These are phyloP conservation scores for Empis stercorea DNA, from an alignment of 2,888 invertebrate species.

Conservation along the genomic window DNA sequence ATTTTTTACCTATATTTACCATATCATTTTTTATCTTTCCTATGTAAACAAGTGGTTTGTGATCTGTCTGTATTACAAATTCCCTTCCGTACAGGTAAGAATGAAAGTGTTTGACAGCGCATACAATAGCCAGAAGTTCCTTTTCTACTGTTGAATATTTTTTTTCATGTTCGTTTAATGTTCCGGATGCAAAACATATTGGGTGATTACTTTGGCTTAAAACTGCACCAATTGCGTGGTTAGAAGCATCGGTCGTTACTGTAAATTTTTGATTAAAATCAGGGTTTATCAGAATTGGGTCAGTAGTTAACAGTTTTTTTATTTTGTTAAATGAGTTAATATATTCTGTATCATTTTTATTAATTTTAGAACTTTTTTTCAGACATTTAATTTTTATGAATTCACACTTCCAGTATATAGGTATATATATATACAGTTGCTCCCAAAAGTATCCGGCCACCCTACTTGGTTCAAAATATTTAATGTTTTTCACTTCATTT, in stretches of 20 bases:
- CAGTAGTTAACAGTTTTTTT: background rate
- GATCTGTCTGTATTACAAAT: background rate
- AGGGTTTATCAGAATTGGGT: background rate
- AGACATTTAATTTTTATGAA: too few relatives aligned
- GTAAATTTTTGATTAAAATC: background rate
- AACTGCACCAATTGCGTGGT: background rate
- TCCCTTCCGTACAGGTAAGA: background rate
- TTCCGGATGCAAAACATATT: constrained; percentile 17
- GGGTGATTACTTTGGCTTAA: background rate
- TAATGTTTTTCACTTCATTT: too few relatives aligned
- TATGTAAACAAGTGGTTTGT: background rate
- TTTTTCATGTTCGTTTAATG: constrained; percentile 11
- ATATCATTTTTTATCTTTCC: too few relatives aligned
- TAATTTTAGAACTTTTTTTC: background rate
- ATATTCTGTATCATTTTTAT: background rate
- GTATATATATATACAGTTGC: too few relatives aligned
- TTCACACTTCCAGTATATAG: too few relatives aligned
- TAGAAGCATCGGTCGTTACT: background rate
- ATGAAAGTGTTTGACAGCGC: constrained; percentile 11
- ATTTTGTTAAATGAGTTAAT: background rate
- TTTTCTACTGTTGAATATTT: constrained; percentile 21
- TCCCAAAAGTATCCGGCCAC: too few relatives aligned
- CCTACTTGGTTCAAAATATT: too few relatives aligned
- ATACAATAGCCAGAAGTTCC: constrained; percentile 21
- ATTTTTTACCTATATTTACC: too few relatives aligned